Conservation (phyloP, 2,888 invertebrate genomes). For the Drosophila tanythrix region DNA sequence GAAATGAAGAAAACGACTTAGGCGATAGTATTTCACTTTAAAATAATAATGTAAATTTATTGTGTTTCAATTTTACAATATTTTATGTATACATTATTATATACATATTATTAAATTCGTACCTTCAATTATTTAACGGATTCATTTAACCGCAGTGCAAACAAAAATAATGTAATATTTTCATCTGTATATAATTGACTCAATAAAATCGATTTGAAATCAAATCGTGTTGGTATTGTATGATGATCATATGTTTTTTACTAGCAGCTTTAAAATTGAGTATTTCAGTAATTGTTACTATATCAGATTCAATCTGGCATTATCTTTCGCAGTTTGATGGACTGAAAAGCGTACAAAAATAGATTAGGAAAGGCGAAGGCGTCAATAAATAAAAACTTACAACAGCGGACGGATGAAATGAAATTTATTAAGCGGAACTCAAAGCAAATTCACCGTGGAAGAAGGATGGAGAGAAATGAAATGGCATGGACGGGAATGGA, state of each 20-base stretch:
- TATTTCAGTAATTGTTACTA: background rate
- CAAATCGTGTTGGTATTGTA: background rate
- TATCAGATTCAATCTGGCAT: conserved; percentile 3
- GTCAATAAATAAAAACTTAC: conserved; percentile 30
- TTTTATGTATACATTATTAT: background rate
- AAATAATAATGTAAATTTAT: background rate
- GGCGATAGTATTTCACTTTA: background rate
- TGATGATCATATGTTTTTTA: background rate
- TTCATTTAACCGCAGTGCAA: background rate
- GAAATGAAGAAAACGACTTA: background rate
- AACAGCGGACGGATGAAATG: conserved; percentile 16
- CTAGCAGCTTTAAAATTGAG: background rate
- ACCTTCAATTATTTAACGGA: background rate
- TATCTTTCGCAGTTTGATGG: conserved; percentile 8
- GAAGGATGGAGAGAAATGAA: conserved; percentile 1
- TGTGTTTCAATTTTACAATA: background rate
- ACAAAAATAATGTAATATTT: background rate
- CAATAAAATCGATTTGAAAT: background rate
- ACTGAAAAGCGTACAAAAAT: conserved; percentile 25
- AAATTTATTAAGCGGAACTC: conserved; percentile 45
- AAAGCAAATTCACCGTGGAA: conserved; percentile 18
- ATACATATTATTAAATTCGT: background rate
- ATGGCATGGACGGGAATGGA: conserved; percentile 3
- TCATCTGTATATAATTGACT: background rate
- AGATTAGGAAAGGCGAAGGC: conserved; percentile 33